These are phyloP conservation scores for Cordilura impudica DNA, from an alignment of 2,888 invertebrate species.

Conservation along the genomic window DNA sequence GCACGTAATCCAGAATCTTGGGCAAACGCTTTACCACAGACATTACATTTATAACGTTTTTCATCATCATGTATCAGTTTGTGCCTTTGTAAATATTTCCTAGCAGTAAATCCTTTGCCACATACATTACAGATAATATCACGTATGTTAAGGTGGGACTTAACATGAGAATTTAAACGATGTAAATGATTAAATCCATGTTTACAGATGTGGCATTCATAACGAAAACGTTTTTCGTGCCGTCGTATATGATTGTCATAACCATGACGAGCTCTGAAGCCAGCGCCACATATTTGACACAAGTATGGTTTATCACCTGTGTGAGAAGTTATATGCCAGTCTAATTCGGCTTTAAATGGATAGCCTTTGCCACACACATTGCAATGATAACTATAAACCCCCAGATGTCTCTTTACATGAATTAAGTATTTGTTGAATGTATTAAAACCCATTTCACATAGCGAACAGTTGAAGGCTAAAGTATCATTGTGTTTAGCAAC, in stretches of 20 bases:
- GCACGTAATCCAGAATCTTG: slow-evolving; percentile 69
- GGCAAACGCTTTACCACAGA: slow-evolving; percentile 59
- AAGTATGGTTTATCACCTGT: slow-evolving; percentile 65
- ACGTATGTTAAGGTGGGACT: slow-evolving; percentile 40
- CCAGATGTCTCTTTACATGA: slow-evolving; percentile 52
- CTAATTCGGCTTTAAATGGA: slow-evolving; percentile 39
- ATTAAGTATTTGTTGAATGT: slow-evolving; percentile 43
- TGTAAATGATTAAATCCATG: slow-evolving; percentile 36
- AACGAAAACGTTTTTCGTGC: no score
- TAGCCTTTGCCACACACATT: slow-evolving; percentile 49
- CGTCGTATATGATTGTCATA: slow-evolving; percentile 37
- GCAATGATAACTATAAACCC: slow-evolving; percentile 44
- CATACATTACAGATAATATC: slow-evolving; percentile 40
- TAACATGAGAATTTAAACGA: slow-evolving; percentile 38
- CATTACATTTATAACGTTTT: slow-evolving; percentile 35
- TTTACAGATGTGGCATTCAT: no score
- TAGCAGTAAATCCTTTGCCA: slow-evolving; percentile 43
- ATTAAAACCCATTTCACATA: slow-evolving; percentile 37
- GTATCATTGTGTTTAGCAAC: slow-evolving; percentile 33
- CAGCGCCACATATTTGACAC: no score
- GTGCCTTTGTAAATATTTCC: slow-evolving; percentile 32
- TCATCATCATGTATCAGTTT: slow-evolving; percentile 41
- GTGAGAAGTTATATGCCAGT: slow-evolving; percentile 59
- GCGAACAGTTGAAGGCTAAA: slow-evolving; percentile 45
- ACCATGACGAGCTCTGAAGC: slow-evolving; percentile 31